A percentile compares a stretch with the other conserved stretches of the same genome.
Evolutionary conservation across 1,140 invertebrate species (phyloP).

Genomic region (Drosophila busckii): DNA sequence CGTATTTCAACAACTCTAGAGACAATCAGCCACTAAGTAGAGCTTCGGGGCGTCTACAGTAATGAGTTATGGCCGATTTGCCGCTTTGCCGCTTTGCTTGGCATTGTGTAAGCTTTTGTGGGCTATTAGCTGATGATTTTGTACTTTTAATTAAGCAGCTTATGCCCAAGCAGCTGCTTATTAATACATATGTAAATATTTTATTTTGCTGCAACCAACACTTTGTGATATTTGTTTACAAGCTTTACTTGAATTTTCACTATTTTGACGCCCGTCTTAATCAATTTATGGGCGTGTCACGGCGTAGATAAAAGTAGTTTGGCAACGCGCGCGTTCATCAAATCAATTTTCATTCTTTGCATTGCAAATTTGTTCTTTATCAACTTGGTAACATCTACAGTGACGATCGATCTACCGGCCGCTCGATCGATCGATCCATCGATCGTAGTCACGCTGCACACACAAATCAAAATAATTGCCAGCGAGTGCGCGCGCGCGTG

Average conservation of each 20-base stretch:
- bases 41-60: conserved; percentile 49
- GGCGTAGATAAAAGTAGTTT: conserved; percentile 16
- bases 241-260: conserved; percentile 11
- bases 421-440: conserved; percentile 30
- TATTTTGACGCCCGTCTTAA: conserved; percentile 39
- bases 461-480: conserved; percentile 76
- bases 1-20: conserved; percentile 23
- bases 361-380: conserved; percentile 69
- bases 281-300: conserved; percentile 60
- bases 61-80: conserved; percentile 74
- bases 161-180: conserved; percentile 21
- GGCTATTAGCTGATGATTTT: conserved; percentile 46
- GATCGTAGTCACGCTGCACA: conserved; percentile 38
- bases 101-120: conserved; percentile 59
- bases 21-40: conserved; percentile 53
- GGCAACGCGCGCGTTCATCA: conserved; percentile 45
- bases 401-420: conserved; percentile 9
- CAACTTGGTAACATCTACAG: conserved; percentile 42
- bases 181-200: conserved; percentile 60
- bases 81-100: conserved; percentile 15
- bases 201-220: conserved; percentile 34
- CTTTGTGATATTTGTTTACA: conserved; percentile 20
- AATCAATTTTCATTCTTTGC: conserved; percentile 75
- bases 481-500: conserved; percentile 60
- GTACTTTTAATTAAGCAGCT: conserved; percentile 68